These are phyloP conservation scores for Phoxinus dragarum DNA, from an alignment of 2,797 vertebrate species.

Conservation along the genomic window DNA sequence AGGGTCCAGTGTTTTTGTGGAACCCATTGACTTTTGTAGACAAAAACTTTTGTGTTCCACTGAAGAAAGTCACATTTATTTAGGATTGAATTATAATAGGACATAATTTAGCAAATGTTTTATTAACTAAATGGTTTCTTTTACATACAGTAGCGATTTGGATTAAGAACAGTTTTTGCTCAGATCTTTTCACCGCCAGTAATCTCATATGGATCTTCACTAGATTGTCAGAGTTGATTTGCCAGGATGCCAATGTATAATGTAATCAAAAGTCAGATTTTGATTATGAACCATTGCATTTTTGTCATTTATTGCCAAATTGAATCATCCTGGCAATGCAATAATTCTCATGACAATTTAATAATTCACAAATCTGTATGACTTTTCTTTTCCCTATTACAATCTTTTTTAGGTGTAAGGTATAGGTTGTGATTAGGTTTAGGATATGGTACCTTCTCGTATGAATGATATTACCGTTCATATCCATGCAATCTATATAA, in stretches of 20 bases:
- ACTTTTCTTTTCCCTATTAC: not conserved
- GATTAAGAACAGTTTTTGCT: not conserved
- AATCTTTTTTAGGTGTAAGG: not conserved
- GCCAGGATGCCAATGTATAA: not conserved
- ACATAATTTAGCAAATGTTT: not conserved
- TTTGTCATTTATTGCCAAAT: not conserved
- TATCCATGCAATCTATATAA: not conserved
- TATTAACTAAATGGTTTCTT: not conserved
- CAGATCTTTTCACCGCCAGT: not conserved
- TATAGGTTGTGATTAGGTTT: not conserved
- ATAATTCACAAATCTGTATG: not conserved
- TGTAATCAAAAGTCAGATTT: not conserved
- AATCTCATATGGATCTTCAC: not conserved
- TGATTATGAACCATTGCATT: not conserved
- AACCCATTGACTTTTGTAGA: not conserved
- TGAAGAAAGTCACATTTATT: not conserved
- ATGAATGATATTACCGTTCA: not conserved
- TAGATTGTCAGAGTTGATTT: not conserved
- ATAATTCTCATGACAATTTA: not conserved
- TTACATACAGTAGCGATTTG: not conserved
- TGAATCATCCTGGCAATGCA: not conserved
- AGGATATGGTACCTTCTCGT: not conserved
- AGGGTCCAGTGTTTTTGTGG: not conserved
- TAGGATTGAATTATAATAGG: not conserved
- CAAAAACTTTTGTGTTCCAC: not conserved